Conservation (phyloP, 2,113 vertebrate species). For the Platysternon megacephalum region DNA sequence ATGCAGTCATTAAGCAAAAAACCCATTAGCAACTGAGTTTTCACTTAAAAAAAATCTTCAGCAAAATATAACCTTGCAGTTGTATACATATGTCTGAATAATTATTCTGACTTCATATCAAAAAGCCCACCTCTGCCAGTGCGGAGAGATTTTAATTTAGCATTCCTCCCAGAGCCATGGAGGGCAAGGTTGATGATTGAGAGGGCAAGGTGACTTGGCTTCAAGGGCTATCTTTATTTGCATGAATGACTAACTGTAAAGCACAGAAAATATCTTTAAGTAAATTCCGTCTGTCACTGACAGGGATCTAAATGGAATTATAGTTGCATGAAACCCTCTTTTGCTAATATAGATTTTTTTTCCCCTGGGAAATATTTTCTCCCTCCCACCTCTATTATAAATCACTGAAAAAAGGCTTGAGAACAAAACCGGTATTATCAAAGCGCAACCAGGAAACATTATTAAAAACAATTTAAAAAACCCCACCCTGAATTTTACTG, state of each 20-base stretch:
- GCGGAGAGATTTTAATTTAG: conserved; percentile 85
- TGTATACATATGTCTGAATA: conserved; percentile 83
- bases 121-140: conserved; percentile 81
- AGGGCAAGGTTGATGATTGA: conserved; percentile 83
- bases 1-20: conserved; percentile 56
- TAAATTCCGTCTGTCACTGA: conserved; percentile 84
- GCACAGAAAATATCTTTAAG: conserved; percentile 84
- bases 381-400: conserved; percentile 66
- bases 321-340: conserved; percentile 79
- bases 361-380: conserved; percentile 55
- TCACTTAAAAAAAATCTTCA: conserved; percentile 72
- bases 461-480: background rate
- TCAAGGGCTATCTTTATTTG: conserved; percentile 85
- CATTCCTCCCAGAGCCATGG: conserved; percentile 83
- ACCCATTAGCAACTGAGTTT: conserved; percentile 68
- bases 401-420: conserved; percentile 62
- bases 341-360: conserved; percentile 70
- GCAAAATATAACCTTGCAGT: conserved; percentile 77
- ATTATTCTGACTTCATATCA: conserved; percentile 84
- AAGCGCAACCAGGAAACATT: background rate
- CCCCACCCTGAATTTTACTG: conserved; percentile 17
- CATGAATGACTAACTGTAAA: conserved; percentile 86
- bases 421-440: conserved; percentile 53
- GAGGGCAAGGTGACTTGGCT: conserved; percentile 84
- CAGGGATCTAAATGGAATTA: conserved; percentile 85